Evolutionary conservation across 2,888 invertebrate species (phyloP).

Genomic region (Andrena marginata): DNA sequence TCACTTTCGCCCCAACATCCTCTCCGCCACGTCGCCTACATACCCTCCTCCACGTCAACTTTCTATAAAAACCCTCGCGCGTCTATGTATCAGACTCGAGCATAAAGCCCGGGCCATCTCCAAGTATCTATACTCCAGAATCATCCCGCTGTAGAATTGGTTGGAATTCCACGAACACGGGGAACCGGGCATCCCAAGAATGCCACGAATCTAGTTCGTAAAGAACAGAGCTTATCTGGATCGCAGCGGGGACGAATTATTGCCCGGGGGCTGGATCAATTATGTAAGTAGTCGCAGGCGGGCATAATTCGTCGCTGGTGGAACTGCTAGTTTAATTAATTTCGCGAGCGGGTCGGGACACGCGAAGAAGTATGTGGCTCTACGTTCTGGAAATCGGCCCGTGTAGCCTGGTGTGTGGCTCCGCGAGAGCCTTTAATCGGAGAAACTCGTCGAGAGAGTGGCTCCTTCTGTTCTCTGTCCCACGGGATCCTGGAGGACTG

Average conservation of each 20-base stretch:
- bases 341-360: slow-evolving; percentile 5
- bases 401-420: no score
- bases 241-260: slow-evolving; percentile 46
- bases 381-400: no score
- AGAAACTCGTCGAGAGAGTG: background rate
- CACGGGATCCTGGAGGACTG: slow-evolving; percentile 54
- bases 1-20: slow-evolving; percentile 27
- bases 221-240: slow-evolving; percentile 51
- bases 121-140: background rate
- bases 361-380: no score
- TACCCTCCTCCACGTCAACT: slow-evolving; percentile 7
- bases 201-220: slow-evolving; percentile 56
- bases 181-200: slow-evolving; percentile 38
- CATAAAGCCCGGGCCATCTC: no score
- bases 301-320: slow-evolving; percentile 52
- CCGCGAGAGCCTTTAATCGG: background rate
- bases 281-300: slow-evolving; percentile 48
- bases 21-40: slow-evolving; percentile 38
- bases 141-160: background rate
- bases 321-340: slow-evolving; percentile 47
- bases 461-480: slow-evolving; percentile 29
- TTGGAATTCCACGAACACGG: slow-evolving; percentile 46
- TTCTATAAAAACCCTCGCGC: background rate
- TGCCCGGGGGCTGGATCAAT: slow-evolving; percentile 42
- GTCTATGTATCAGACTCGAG: background rate